These are phyloP conservation scores for Drosophila antonietae DNA, from an alignment of 2,888 invertebrate genomes.

Conservation along the genomic window DNA sequence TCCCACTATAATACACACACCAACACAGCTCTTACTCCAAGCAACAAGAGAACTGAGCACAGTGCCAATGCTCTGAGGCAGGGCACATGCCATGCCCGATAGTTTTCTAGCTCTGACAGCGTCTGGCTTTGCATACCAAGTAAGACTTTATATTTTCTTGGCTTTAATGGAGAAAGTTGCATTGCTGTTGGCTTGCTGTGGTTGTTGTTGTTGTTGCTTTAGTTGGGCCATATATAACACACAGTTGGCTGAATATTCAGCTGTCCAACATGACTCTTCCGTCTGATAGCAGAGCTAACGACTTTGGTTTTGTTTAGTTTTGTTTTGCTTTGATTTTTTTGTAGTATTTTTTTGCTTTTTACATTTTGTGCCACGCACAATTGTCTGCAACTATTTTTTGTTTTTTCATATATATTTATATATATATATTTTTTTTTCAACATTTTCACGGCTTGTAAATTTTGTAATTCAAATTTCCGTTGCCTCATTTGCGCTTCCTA, in stretches of 20 bases:
- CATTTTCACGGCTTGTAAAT: conserved; percentile 57
- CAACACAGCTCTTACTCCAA: conserved; percentile 20
- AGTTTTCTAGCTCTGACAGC: conserved; percentile 33
- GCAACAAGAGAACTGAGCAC: conserved; percentile 23
- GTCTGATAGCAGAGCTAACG: conserved; percentile 63
- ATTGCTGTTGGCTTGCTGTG: conserved; percentile 33
- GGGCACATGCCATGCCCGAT: conserved; percentile 42
- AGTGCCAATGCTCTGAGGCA: conserved; percentile 8
- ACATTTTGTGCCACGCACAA: conserved; percentile 42
- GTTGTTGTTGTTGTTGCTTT: conserved; percentile 17
- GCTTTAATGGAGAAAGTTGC: conserved; percentile 70
- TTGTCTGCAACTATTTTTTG: conserved; percentile 28
- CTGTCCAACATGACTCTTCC: conserved; percentile 56
- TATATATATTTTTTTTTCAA: not conserved
- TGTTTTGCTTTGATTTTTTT: conserved; percentile 8
- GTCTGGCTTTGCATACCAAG: conserved; percentile 65
- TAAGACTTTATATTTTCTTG: conserved; percentile 35
- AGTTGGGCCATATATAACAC: conserved; percentile 56
- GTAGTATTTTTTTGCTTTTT: conserved; percentile 22
- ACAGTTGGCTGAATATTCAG: conserved; percentile 39
- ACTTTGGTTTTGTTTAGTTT: conserved; percentile 36
- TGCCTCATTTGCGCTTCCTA: conserved; percentile 63
- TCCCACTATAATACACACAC: conserved; percentile 8
- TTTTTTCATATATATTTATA: conserved; percentile 5
- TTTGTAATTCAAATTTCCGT: conserved; percentile 70